A percentile compares a stretch with the other conserved stretches of the same genome.
Conservation (phyloP, 2,888 invertebrate genomes). For the Spilosoma lubricipeda region DNA sequence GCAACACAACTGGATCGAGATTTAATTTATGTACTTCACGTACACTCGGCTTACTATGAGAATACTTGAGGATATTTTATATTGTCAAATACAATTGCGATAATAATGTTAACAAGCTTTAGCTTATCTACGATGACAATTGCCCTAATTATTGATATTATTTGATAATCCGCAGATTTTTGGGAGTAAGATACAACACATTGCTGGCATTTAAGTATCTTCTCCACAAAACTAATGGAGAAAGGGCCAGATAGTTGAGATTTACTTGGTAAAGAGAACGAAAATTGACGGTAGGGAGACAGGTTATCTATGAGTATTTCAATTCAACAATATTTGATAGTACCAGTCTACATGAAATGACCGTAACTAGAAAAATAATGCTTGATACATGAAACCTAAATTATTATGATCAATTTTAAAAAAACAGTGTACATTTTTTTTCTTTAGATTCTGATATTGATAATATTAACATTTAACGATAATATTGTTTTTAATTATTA, state of each 20-base stretch:
- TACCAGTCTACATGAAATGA: neutral
- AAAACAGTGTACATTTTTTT: neutral
- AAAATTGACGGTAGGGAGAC: no score
- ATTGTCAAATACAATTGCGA: no score
- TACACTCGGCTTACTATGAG: neutral
- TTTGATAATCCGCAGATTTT: no score
- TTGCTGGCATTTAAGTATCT: no score
- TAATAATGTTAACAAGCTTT: neutral
- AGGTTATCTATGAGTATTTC: no score
- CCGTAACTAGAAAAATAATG: neutral
- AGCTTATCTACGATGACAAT: no score
- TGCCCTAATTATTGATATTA: no score
- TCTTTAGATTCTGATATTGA: no score
- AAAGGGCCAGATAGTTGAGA: no score
- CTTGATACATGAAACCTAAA: neutral
- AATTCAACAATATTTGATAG: neutral
- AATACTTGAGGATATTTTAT: neutral
- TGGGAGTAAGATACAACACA: no score
- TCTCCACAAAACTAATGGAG: no score
- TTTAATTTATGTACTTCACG: neutral
- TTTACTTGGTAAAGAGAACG: no score
- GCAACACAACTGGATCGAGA: neutral
- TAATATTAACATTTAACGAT: neutral
- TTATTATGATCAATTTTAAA: neutral
- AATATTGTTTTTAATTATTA: neutral